Evolutionary conservation across 2,888 invertebrate species (phyloP).

Genomic region (Troides oblongomaculatus): DNA sequence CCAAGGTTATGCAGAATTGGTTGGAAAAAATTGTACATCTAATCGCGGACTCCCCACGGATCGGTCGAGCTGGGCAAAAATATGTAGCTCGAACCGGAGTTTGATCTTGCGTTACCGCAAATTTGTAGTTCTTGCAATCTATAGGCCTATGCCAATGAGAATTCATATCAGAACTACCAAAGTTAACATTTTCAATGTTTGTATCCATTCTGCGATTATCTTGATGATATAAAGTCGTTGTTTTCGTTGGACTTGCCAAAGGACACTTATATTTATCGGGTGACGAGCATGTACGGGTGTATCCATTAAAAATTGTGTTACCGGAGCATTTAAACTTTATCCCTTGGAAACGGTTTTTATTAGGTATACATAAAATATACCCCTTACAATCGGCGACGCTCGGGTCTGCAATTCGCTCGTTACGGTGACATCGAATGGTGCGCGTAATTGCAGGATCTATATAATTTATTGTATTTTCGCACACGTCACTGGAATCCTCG

Average conservation of each 20-base stretch:
- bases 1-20: slow-evolving; percentile 66
- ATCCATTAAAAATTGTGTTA: slow-evolving; percentile 67
- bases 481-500: slow-evolving; percentile 68
- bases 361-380: slow-evolving; percentile 70
- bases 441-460: slow-evolving; percentile 59
- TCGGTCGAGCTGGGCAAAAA: slow-evolving; percentile 65
- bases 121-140: slow-evolving; percentile 72
- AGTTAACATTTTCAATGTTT: slow-evolving; percentile 33
- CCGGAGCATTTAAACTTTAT: slow-evolving; percentile 72
- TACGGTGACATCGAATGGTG: slow-evolving; percentile 56
- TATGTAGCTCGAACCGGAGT: slow-evolving; percentile 57
- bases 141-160: slow-evolving; percentile 46
- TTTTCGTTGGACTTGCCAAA: slow-evolving; percentile 45
- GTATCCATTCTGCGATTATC: slow-evolving; percentile 45
- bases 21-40: slow-evolving; percentile 72
- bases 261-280: slow-evolving; percentile 67
- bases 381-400: slow-evolving; percentile 69
- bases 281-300: slow-evolving; percentile 63
- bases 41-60: slow-evolving; percentile 50
- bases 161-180: slow-evolving; percentile 28
- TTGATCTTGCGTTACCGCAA: slow-evolving; percentile 60
- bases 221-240: slow-evolving; percentile 43
- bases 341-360: slow-evolving; percentile 67
- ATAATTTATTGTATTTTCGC: slow-evolving; percentile 59
- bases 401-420: slow-evolving; percentile 68